Evolutionary conservation across 2,797 vertebrate genomes (phyloP), one percentile per base, ranked within the genome.

Genomic region (Scleropages formosus): DNA sequence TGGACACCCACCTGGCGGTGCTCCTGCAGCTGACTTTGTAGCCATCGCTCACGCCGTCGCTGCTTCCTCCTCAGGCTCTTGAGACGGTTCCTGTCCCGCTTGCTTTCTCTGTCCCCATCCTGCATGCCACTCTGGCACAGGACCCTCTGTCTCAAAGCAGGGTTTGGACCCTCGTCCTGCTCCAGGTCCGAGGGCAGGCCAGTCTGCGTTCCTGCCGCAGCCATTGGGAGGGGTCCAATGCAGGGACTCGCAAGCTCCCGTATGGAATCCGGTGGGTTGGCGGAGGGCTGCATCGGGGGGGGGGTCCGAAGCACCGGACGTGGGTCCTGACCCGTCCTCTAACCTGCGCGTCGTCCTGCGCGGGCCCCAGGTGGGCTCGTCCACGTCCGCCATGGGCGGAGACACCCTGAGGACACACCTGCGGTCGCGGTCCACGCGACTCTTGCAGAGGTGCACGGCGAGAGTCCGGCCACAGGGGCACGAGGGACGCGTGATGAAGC

Each of bases 381-480:
- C 85, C 84, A 78, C 82, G 82, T 49, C 79, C 81, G 13, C 87
- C 88, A 83, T 88, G 87, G 83, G 83, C 80, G 49, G 89, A n/a
- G n/a, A n/a, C n/a, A n/a, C n/a, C n/a, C n/a, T n/a, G n/a, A n/a
- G n/a, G 8, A 3, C 71, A 75, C 77, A 77, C 76, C 82, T 80
- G 75, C 85, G 74, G 79, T 93, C 91, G 26, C 64, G 85, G 77
- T 94, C 93, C 24, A 94, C 90, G 1, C 82, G 83, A 84, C 90
- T 95, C 83, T 93, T 94, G 87, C 86, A 94, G 78, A 95, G 89
- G 88, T 94, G 90, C 77, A 92, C 86, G 47, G 89, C 84, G 83
- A 88, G 84, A 44, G 91, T 86, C 61, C 80, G 90, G 82, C 93
- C 94, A 80, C 93, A 94, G 59, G 92, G 91, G 85, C 92, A 95